A percentile compares a stretch with the other conserved stretches of the same genome.
These are phyloP conservation scores for Macroramphosus scolopax DNA, from an alignment of 2,797 vertebrate genomes.

Conservation along the genomic window DNA sequence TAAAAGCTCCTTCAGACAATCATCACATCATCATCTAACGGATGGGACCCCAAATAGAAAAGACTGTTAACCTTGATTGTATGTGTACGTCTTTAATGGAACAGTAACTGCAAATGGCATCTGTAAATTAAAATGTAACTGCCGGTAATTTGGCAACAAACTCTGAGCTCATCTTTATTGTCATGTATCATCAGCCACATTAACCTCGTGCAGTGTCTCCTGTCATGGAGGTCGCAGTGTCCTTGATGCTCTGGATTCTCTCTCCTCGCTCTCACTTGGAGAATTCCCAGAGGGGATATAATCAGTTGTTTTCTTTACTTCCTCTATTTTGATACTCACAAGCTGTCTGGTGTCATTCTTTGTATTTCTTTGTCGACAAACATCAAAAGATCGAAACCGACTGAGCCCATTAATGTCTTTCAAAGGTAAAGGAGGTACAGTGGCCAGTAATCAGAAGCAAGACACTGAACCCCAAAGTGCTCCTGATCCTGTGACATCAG, in stretches of 20 bases:
- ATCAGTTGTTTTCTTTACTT: background rate
- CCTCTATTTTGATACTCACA: background rate
- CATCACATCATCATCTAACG: too few relatives aligned
- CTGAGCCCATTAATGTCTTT: too few relatives aligned
- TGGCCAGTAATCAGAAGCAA: too few relatives aligned
- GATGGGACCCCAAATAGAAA: too few relatives aligned
- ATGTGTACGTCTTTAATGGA: background rate
- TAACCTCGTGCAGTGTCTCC: background rate
- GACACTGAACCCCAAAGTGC: too few relatives aligned
- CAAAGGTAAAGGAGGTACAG: too few relatives aligned
- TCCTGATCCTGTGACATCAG: too few relatives aligned
- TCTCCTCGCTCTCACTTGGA: background rate
- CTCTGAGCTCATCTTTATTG: background rate
- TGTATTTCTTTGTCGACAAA: too few relatives aligned
- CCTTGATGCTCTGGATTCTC: background rate
- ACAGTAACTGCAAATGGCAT: background rate
- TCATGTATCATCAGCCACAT: background rate
- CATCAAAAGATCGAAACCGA: too few relatives aligned
- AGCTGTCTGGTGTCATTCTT: too few relatives aligned
- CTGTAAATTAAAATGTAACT: background rate
- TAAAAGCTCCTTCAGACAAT: too few relatives aligned
- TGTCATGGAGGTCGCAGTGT: background rate
- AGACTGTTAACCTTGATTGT: background rate
- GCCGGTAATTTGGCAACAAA: background rate
- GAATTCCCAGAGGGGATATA: background rate